Conservation (phyloP, 2,113 vertebrate species). For the Ovibos moschatus region DNA sequence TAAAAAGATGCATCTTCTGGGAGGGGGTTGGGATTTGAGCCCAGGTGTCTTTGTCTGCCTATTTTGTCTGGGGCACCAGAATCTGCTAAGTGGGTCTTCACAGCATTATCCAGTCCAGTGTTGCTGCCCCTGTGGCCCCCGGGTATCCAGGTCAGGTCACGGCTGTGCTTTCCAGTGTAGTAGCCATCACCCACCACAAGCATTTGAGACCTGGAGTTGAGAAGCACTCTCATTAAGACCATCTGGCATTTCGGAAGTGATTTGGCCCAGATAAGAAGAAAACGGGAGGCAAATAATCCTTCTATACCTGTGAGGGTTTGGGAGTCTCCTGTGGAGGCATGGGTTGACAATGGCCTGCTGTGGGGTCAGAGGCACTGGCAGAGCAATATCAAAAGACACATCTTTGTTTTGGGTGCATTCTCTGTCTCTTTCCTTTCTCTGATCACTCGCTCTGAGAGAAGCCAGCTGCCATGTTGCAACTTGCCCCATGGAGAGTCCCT, state of each 20-base stretch:
- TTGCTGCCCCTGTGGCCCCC: rapidly evolving
- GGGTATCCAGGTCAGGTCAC: background rate
- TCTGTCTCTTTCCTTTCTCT: background rate
- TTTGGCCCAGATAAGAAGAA: slow-evolving; percentile 6
- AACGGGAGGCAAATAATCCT: background rate
- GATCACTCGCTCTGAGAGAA: background rate
- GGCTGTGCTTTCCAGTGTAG: rapidly evolving
- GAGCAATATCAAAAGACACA: background rate
- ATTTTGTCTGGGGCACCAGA: background rate
- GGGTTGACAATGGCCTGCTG: background rate
- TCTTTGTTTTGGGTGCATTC: background rate
- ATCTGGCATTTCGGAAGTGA: background rate
- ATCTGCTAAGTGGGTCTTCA: background rate
- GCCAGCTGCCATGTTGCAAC: background rate
- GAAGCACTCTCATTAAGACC: slow-evolving; percentile 1
- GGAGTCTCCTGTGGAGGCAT: background rate
- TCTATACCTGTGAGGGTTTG: background rate
- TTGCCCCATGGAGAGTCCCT: background rate
- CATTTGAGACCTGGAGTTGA: background rate
- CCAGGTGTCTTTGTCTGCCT: background rate
- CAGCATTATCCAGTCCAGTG: background rate
- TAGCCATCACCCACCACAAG: rapidly evolving
- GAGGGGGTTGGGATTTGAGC: background rate
- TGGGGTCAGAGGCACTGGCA: background rate
- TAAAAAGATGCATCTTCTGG: background rate